Evolutionary conservation across 2,113 vertebrate species (phyloP).

Genomic region (Syrmaticus mikado): DNA sequence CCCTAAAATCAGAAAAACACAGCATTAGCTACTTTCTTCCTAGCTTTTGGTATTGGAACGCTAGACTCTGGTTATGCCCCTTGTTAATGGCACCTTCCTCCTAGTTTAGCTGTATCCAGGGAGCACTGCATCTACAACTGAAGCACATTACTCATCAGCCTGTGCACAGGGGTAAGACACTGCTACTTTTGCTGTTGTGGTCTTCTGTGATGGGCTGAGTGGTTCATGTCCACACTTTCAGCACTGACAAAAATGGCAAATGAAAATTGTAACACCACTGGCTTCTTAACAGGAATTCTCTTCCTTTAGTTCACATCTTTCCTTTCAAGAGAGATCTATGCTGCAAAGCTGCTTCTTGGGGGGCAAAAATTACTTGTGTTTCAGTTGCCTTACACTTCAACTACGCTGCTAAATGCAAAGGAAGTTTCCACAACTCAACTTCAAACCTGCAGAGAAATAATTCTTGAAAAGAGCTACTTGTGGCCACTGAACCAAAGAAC

Average conservation of each 20-base stretch:
- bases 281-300: background rate
- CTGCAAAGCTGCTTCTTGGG: background rate
- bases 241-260: background rate
- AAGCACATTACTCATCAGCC: rapidly evolving
- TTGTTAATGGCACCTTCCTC: background rate
- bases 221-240: background rate
- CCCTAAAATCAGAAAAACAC: slow-evolving; percentile 77
- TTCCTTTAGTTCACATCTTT: background rate
- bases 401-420: background rate
- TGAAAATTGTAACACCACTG: rapidly evolving
- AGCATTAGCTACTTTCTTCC: background rate
- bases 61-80: background rate
- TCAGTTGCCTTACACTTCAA: background rate
- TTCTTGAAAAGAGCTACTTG: background rate
- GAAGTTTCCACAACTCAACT: background rate
- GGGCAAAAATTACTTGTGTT: background rate
- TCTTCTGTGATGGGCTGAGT: rapidly evolving
- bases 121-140: background rate
- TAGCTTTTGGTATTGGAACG: background rate
- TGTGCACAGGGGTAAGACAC: background rate
- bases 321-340: background rate
- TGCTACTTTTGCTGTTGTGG: background rate
- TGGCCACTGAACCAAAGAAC: background rate
- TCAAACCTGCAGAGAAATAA: background rate
- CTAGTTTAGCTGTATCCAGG: background rate